Base-by-base conservation (phyloP, 1,140 invertebrate species). In the Drosophila rufa region DNA sequence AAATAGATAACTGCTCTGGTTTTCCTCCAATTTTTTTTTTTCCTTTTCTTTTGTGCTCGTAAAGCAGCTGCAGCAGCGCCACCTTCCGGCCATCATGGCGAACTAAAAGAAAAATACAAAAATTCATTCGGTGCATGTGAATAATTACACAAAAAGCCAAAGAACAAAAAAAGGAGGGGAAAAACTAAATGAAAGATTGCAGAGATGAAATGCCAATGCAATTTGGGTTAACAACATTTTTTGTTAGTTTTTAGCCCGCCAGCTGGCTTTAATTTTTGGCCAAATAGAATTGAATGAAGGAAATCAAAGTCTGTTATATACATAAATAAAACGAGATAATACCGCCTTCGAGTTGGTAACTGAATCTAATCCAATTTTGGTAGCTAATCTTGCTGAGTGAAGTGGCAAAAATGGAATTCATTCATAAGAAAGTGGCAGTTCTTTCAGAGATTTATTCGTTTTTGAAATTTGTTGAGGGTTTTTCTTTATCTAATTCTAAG, bases 31-130 rank as follows among this genome's bases (percentile, higher is more conserved):
- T 56, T 62, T 57, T 67, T 42, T 56, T 38, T 66, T 65, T 65
- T 2, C 2, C 22, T 2, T 38, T 48, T 59, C 53, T 80, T 68
- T 75, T 73, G 25, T 68, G 81, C 66, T 87, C 85, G 85, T 87
- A 87, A 90, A 87, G 84, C 84, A 87, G 78, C 80, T 87, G 83
- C 83, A 87, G 79, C 83, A 86, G 71, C 83, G 71, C 77, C 77
- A 87, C 83, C 83, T 87, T 89, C 84, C 84, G 83, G 77, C 76
- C 73, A 57, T 78, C 50, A 61, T 60, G 73, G 62, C 42, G 30
- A 64, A 48, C 46, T 45, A 45, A 48, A 75, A 65, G 43, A 53
- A 69, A 57, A 51, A 48, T 8, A 45, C 48, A 58, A 61, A 80
- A 77, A 81, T 80, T 58, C 50, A 64, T 71, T 75, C 78, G 66